Percentiles rank a stretch among this genome's conserved stretches.
Evolutionary conservation across 30 jellyfish, hydroid and myxozoan species (phyloP).

Genomic region (Cassiopea andromeda): DNA sequence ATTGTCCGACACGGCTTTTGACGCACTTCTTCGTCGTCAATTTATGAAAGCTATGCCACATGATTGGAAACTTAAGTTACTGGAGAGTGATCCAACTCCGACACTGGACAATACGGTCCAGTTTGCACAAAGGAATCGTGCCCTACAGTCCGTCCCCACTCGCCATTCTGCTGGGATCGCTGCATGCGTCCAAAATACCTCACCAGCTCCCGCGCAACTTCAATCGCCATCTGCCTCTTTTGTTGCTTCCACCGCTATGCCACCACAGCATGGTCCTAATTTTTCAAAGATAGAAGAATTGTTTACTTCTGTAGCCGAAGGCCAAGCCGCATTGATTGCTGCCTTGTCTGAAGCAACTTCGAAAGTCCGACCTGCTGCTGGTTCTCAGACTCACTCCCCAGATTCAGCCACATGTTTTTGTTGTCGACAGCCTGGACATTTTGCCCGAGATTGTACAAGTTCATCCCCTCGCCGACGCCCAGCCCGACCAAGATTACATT

Average conservation of each 20-base stretch:
- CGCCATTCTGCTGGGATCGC: constrained; percentile 13
- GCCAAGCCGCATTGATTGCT: constrained; percentile 23
- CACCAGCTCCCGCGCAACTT: neutral
- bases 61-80: no score
- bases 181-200: neutral
- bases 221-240: neutral
- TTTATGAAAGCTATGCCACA: no score
- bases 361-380: neutral
- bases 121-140: neutral
- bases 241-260: neutral
- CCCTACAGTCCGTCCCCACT: constrained; percentile 26
- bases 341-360: neutral
- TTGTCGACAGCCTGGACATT: neutral
- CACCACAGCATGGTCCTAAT: neutral
- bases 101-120: no score
- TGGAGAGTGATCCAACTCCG: no score
- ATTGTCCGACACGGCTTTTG: no score
- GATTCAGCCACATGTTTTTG: neutral
- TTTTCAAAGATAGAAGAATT: neutral
- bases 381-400: neutral
- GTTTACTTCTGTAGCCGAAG: neutral
- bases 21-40: no score
- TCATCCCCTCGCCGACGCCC: constrained; percentile 5
- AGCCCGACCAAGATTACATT: neutral
- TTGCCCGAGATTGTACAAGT: constrained; percentile 6